Evolutionary conservation across 2,113 vertebrate species (phyloP), one percentile per base, ranked within the genome.

Genomic region (Saguinus imperator): DNA sequence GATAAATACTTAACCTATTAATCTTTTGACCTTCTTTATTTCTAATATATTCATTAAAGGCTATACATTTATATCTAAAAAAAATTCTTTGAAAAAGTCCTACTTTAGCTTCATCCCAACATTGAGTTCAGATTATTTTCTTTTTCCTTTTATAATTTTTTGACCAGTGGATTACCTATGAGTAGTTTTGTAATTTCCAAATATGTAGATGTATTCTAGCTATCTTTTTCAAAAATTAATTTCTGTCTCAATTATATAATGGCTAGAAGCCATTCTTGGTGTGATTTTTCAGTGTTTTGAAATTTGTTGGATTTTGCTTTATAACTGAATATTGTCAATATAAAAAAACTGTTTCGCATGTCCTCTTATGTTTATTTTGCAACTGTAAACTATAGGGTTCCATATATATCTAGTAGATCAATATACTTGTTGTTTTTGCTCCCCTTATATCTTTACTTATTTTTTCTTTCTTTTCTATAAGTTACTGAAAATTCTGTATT

Each of bases 261-360:
- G 17, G 5, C 50, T 7, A 45, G 16, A 81, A 91, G 9, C 13
- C 14, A 81, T 81, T 20, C 7, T 61, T 8, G 48, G 32, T 48
- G 4, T 91, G 35, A 57, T 91, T 85, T 61, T 61, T 85, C 13
- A 76, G 4, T 93, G 0, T 8, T 94, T 85, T 88, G 55, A 75
- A 75, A 85, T 75, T 82, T 89, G 32, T 83, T 89, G 72, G 91
- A 73, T 73, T 81, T 87, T 94, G 18, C n/a, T 77, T 87, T 91
- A 66, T 72, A 84, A 23, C 3, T 85, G 21, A 91, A n/a, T 25
- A 75, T 64, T 88, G 9, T n/a, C 16, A 80, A 1, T 79, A 32
- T 84, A 10, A 57, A 72, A 94, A 88, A 43, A 8, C 27, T 29
- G 1, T 79, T 72, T 80, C 9, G 52, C n/a, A 66, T 32, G 14